A percentile compares a stretch with the other conserved stretches of the same genome.
These are phyloP conservation scores for Calycopis cecrops DNA, from an alignment of 1,140 invertebrate genomes.

Conservation along the genomic window DNA sequence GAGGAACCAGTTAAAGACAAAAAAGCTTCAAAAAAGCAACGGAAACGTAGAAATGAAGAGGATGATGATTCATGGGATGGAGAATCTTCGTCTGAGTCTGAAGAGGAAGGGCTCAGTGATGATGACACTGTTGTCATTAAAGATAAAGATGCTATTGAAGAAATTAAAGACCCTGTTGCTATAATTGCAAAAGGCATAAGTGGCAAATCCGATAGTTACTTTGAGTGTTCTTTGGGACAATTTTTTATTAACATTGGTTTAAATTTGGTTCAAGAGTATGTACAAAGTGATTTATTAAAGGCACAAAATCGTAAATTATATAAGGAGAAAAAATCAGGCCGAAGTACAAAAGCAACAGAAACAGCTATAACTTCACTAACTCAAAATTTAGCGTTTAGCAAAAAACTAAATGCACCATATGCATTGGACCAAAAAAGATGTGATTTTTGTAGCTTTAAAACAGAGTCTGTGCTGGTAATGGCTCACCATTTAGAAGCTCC, in stretches of 20 bases:
- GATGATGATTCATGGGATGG: constrained; percentile 71
- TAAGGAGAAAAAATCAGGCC: constrained; percentile 75
- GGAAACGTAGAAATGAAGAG: constrained; percentile 52
- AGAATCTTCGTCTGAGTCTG: constrained; percentile 71
- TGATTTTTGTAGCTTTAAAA: constrained; percentile 94
- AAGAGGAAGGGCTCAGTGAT: constrained; percentile 70
- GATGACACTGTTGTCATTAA: constrained; percentile 76
- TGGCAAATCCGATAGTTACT: constrained; percentile 79
- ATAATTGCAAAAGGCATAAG: constrained; percentile 58
- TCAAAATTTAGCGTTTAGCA: constrained; percentile 90
- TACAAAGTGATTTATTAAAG: constrained; percentile 91
- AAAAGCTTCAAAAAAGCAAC: constrained; percentile 54
- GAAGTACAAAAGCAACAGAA: constrained; percentile 83
- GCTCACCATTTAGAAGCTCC: constrained; percentile 94
- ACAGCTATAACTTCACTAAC: constrained; percentile 86
- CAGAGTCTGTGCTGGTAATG: constrained; percentile 92
- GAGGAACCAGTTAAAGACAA: constrained; percentile 54
- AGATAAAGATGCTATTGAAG: constrained; percentile 70
- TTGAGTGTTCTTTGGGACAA: constrained; percentile 90
- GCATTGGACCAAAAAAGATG: constrained; percentile 89
- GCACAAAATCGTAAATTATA: constrained; percentile 89
- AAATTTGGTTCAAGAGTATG: constrained; percentile 93
- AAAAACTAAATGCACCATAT: constrained; percentile 92
- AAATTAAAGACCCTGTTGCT: constrained; percentile 71
- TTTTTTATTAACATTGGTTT: constrained; percentile 95